These are phyloP conservation scores for Merops nubicus DNA, from an alignment of 2,113 vertebrate genomes.

Conservation along the genomic window DNA sequence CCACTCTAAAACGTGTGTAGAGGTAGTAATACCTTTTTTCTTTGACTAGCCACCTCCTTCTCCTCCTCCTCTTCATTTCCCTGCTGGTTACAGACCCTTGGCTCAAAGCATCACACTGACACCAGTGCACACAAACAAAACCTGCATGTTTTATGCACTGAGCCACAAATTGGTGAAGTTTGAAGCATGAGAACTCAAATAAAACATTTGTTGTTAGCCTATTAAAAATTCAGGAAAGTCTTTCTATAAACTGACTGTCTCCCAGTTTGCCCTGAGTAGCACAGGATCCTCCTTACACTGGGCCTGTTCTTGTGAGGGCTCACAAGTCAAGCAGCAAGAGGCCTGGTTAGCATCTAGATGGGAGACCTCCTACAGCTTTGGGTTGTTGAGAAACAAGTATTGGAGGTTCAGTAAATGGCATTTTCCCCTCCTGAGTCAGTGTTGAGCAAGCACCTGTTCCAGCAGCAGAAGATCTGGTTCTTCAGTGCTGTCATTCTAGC, in stretches of 20 bases:
- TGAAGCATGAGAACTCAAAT: background rate
- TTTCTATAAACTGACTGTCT: background rate
- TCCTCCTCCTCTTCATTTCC: background rate
- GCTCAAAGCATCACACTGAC: background rate
- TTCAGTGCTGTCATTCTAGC: background rate
- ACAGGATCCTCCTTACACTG: background rate
- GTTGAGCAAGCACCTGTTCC: background rate
- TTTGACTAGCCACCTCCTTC: background rate
- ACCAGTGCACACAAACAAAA: background rate
- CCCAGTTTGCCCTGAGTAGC: fast-evolving
- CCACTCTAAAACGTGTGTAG: background rate
- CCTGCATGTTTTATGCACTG: background rate
- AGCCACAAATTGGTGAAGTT: background rate
- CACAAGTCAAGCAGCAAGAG: background rate
- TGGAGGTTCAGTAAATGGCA: slow-evolving; percentile 6
- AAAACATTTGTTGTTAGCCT: background rate
- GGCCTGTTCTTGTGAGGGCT: background rate
- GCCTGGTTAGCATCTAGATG: background rate
- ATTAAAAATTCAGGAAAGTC: background rate
- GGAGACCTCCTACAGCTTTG: slow-evolving; percentile 14
- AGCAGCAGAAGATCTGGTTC: slow-evolving; percentile 8
- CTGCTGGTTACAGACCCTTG: background rate
- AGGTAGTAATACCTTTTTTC: background rate
- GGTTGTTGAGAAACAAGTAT: slow-evolving; percentile 10
- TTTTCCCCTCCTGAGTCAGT: slow-evolving; percentile 41